phyloP scores from a whole-genome alignment of 2,888 invertebrate species.

The Spialia ferax region DNA sequence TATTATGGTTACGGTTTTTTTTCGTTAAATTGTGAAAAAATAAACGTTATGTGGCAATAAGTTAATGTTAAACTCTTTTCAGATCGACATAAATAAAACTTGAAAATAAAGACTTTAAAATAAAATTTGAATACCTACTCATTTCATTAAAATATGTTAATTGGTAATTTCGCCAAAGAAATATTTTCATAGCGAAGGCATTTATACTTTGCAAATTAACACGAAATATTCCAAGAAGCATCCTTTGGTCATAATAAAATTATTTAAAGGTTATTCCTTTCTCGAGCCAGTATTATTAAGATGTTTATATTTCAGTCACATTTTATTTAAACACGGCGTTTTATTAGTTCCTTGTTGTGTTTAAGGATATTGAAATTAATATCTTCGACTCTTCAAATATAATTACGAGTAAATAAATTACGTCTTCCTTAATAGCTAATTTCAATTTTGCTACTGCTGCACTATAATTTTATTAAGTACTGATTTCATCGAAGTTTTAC shows the following conservation, averaged over 20 bases:
- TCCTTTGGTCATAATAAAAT: slow-evolving; percentile 14
- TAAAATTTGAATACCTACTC: slow-evolving; percentile 26
- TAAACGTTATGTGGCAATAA: no score
- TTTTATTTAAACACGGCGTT: slow-evolving; percentile 12
- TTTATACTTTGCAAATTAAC: slow-evolving; percentile 38
- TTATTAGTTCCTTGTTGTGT: background rate
- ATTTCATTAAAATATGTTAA: slow-evolving; percentile 26
- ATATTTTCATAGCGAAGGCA: slow-evolving; percentile 38
- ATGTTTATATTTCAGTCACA: slow-evolving; percentile 14
- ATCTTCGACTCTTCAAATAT: background rate
- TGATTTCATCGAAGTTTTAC: no score
- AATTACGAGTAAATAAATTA: no score
- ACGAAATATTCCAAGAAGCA: slow-evolving; percentile 32
- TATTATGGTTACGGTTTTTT: no score
- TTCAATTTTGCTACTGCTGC: no score
- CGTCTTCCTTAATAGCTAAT: background rate
- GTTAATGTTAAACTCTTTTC: no score
- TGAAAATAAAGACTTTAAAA: slow-evolving; percentile 8
- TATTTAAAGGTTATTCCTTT: slow-evolving; percentile 29
- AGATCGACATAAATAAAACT: slow-evolving; percentile 15
- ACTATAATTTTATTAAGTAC: no score
- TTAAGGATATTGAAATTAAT: no score
- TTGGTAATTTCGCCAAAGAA: slow-evolving; percentile 33
- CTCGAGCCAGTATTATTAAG: slow-evolving; percentile 15
- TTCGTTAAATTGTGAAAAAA: no score